A percentile compares a stretch with the other conserved stretches of the same genome.
These are phyloP conservation scores for Carapus acus DNA, from an alignment of 2,797 vertebrate genomes.

Conservation along the genomic window DNA sequence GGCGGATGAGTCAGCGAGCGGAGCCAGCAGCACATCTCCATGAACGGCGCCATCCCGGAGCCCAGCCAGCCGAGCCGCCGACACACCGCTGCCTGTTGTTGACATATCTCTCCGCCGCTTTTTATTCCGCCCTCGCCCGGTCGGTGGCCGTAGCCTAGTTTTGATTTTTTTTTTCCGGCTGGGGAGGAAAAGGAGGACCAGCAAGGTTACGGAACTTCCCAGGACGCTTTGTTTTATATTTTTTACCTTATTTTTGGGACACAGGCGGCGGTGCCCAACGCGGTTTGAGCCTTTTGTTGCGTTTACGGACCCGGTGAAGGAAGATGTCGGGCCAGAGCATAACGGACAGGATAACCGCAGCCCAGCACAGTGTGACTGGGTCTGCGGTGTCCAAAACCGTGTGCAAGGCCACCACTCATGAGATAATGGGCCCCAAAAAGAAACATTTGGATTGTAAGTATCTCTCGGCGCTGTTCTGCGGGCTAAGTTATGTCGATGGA, in stretches of 20 bases:
- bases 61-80: conserved; percentile 15
- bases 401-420: conserved; percentile 88
- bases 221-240: conserved; percentile 37
- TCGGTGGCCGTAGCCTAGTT: conserved; percentile 50
- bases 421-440: conserved; percentile 87
- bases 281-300: conserved; percentile 41
- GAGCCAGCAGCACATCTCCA: conserved; percentile 33
- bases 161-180: conserved; percentile 37
- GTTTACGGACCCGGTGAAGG: conserved; percentile 33
- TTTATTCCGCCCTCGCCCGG: conserved; percentile 61
- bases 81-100: conserved; percentile 20
- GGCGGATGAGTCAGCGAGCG: conserved; percentile 64
- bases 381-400: conserved; percentile 87
- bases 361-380: conserved; percentile 93
- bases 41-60: conserved; percentile 36
- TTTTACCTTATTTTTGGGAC: conserved; percentile 13
- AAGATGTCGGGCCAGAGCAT: conserved; percentile 94
- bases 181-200: conserved; percentile 32
- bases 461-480: conserved; percentile 2
- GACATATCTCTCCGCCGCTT: conserved; percentile 31
- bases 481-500: conserved; percentile 38
- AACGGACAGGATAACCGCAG: conserved; percentile 91
- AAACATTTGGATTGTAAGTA: conserved; percentile 94
- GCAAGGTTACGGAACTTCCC: conserved; percentile 46
- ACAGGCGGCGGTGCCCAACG: conserved; percentile 6